Conservation (phyloP, 2,113 vertebrate genomes). For the Elachura formosa region DNA sequence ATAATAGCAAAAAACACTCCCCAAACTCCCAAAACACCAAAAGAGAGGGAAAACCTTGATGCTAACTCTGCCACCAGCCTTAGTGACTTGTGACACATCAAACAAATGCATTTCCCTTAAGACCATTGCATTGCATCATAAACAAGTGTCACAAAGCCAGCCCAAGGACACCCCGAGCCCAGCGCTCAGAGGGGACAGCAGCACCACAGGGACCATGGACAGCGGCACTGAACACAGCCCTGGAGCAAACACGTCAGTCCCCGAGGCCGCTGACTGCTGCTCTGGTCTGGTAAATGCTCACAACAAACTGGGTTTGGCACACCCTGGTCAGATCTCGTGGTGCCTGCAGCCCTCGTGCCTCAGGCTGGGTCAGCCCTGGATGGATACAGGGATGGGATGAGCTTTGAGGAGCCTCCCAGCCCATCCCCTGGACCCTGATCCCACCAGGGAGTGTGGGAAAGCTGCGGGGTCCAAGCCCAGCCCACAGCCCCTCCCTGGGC, state of each 20-base stretch:
- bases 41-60: background rate
- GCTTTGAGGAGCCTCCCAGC: background rate
- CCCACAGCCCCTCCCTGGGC: background rate
- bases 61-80: background rate
- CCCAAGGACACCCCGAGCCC: background rate
- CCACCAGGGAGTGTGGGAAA: background rate
- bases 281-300: fast-evolving
- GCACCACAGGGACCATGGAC: no score
- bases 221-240: background rate
- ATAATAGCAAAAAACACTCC: background rate
- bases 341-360: background rate
- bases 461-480: fast-evolving
- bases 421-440: background rate
- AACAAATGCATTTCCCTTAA: background rate
- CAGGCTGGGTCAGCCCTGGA: background rate
- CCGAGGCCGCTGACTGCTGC: fast-evolving
- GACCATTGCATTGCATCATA: no score
- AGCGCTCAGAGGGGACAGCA: background rate
- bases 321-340: fast-evolving
- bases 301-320: fast-evolving
- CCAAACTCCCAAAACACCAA: background rate
- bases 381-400: background rate
- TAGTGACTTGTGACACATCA: no score
- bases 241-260: fast-evolving
- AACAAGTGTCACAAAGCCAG: background rate